Evolutionary conservation across 2,797 vertebrate species (phyloP), one percentile per base, ranked within the genome.

Genomic region (Sus cebifrons): DNA sequence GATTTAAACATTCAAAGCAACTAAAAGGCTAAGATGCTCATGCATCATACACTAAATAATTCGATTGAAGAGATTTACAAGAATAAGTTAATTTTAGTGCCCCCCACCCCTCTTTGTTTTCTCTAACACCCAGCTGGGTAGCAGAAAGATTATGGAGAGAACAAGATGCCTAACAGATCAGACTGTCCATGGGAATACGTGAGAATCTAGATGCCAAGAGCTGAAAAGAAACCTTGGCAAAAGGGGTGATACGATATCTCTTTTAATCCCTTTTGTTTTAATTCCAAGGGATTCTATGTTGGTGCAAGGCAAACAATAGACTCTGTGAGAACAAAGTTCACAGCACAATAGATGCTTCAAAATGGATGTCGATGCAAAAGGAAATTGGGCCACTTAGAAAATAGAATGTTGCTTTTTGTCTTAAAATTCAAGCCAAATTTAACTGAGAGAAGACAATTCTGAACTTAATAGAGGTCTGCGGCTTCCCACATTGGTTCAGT

Each of bases 391-490:
- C 70, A 74, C 86, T 96, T 93, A 92, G 36, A 92, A 96, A 93
- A 86, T 18, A 92, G 56, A 97, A 94, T 73, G 58, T 11, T 95
- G 67, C 71, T 84, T 94, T 96, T 96, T 91, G 84, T 96, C 89
- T 96, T 94, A 90, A 96, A 90, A 96, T 71, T 77, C 71, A 91
- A 94, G 83, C 79, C 96, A 97, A 96, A 96, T 94, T 97, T 97
- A 97, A 97, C 93, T 85, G 71, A 83, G 36, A 91, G 52, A 92
- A 94, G 97, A 95, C 40, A 87, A 85, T 86, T 86, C 60, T 71
- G 64, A 65, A 44, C 70, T 91, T 32, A 74, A 84, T 77, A 86
- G 32, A 89, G 5, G 2, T 11, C 32, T 17, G 6, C 21, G 6
- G 4, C 29, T 94, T 91, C 70, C 93, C 44, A 3, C 8, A 81